Evolutionary conservation across 2,888 invertebrate genomes (phyloP), one percentile per base, ranked within the genome.

Genomic region (Auanema sp.): DNA sequence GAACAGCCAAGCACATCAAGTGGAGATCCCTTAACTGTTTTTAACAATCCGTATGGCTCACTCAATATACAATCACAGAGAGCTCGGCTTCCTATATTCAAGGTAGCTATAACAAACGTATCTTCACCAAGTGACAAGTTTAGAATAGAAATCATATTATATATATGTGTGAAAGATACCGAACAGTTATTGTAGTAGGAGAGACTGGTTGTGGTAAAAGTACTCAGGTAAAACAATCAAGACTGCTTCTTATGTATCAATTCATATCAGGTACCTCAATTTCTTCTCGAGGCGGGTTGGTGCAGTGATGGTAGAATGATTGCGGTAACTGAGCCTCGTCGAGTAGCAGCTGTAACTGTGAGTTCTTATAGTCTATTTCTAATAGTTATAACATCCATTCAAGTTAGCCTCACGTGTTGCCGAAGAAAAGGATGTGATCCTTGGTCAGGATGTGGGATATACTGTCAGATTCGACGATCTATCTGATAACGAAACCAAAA

Each of bases 151-250:
- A 90, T 83, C 91, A 95, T 78, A 91, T 97, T 58, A 86, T 97
- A 57, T 95, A 93, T 84, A 87, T 92, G 68, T 85, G 96, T 78
- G 94, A 98, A 85, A 90, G 90, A 71, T 90, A 90, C 85, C 94
- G 95, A 85, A 91, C 92, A 0, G 86, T 96, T 52, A 89, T 98
- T 58, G 86, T 88, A 23, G 85, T 87, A 49, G 97, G 97, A 1
- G 96, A 98, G 84, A 80, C 96, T 2, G 97, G 97, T 25, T 92
- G 91, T 77, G 95, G 96, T 42, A 93, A 97, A 86, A 93, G 93
- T 83, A 96, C 95, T 0, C 95, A 95, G 87, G 89, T 95, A 18
- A 12, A 14, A n/a, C n/a, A n/a, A n/a, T n/a, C n/a, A n/a, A n/a
- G n/a, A n/a, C n/a, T n/a, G n/a, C n/a, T n/a, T n/a, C n/a, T n/a